Percentiles rank a stretch among this genome's conserved stretches.
phyloP scores from a whole-genome alignment of 2,888 invertebrate species.

The Pseudococcus longispinus region DNA sequence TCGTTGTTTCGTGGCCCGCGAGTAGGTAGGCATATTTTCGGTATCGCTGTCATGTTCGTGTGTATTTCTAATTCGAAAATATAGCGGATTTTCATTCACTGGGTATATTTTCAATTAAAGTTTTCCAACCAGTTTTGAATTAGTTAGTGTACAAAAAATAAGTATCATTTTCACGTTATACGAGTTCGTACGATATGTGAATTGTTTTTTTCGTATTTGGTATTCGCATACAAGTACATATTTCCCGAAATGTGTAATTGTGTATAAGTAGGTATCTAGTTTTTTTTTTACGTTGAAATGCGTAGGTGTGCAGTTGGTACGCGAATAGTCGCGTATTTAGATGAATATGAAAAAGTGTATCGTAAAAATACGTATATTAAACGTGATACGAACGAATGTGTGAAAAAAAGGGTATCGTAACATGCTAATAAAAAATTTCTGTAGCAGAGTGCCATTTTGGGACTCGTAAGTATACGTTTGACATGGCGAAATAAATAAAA shows the following conservation, averaged over 20 bases:
- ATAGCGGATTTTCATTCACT: not conserved
- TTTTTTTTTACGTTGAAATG: not conserved
- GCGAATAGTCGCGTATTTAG: not conserved
- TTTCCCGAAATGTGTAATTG: not conserved
- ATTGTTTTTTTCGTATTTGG: not conserved
- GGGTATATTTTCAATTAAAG: not conserved
- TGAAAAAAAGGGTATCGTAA: not conserved
- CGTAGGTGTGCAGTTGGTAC: not conserved
- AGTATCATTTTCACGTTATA: not conserved
- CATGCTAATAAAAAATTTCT: constrained; percentile 34
- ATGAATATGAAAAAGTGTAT: not conserved
- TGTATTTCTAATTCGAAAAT: not conserved
- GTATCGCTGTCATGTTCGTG: too few species aligned
- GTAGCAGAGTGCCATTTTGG: constrained; percentile 4
- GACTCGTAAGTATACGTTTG: constrained; percentile 33
- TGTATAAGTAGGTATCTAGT: not conserved
- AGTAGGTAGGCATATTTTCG: not conserved
- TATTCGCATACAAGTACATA: not conserved
- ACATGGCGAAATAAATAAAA: constrained; percentile 31
- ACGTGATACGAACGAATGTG: not conserved
- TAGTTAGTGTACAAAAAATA: not conserved
- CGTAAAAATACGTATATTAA: constrained; percentile 11
- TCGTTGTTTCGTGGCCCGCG: not conserved
- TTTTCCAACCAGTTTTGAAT: not conserved
- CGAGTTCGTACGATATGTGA: not conserved